Evolutionary conservation across 2,888 invertebrate species (phyloP), one percentile per base, ranked within the genome.

Genomic region (Lycaena phlaeas): DNA sequence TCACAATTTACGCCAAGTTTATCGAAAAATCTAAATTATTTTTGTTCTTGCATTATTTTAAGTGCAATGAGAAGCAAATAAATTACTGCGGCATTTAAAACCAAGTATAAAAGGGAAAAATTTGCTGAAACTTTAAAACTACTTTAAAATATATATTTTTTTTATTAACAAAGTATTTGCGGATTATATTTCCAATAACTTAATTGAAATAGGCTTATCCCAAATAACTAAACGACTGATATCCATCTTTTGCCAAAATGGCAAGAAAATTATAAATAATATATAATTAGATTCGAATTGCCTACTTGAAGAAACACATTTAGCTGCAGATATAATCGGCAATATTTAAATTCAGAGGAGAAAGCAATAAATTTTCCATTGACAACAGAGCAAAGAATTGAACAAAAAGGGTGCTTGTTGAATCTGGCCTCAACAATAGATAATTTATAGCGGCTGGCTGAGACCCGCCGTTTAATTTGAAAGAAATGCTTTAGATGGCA

Each of bases 401-500:
- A 79, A 84, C 81, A 81, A 79, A 82, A 84, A 77, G 76, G 71
- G 66, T 62, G 72, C 73, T 69, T 73, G 73, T 74, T 73, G 73
- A 72, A 79, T 74, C 74, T 69, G 66, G 56, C 53, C 59, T 59
- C 65, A 70, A 79, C 78, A 82, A 79, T 79, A 68, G 81, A 72
- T 76, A 79, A 81, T 81, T 81, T 79, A 82, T 84, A 68, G 78
- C 68, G 70, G 72, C 64, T 64, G 65, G 62, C 61, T 62, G 62
- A 68, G 64, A 63, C 61, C 47, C 43, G 47, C 49, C 49, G 47
- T 64, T 64, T 57, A 59, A 57, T 65, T 56, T 68, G 68, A 70
- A 68, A 69, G 68, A 66, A 49, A 69, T 22, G 26, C 25, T 26
- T 9, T 15, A 25, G 25, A 25, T 26, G 26, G 15, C 30, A 17